These are phyloP conservation scores for Cheilosia vulpina DNA, from an alignment of 2,888 invertebrate genomes.

Conservation along the genomic window DNA sequence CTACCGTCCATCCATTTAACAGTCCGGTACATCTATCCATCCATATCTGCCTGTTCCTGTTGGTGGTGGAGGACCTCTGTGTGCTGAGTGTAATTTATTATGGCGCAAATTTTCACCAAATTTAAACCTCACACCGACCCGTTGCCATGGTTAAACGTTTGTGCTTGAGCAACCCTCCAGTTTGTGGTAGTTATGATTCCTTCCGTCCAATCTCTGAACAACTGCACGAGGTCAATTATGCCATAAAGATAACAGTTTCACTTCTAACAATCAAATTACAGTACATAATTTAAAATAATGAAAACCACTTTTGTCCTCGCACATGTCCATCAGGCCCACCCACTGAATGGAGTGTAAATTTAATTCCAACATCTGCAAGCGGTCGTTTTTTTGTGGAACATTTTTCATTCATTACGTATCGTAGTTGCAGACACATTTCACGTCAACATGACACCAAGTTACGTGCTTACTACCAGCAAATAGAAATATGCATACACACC, in stretches of 20 bases:
- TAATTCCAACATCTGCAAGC: conserved; percentile 38
- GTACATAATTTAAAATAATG: conserved; percentile 28
- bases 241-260: conserved; percentile 5
- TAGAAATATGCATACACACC: conserved; percentile 9
- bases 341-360: conserved; percentile 41
- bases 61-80: conserved; percentile 43
- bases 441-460: conserved; percentile 58
- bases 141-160: not conserved
- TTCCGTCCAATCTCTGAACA: not conserved
- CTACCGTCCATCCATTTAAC: conserved; percentile 34
- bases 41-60: conserved; percentile 51
- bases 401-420: conserved; percentile 31
- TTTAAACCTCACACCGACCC: not conserved
- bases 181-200: conserved; percentile 33
- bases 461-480: conserved; percentile 54
- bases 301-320: not conserved
- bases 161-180: conserved; percentile 28
- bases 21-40: conserved; percentile 39
- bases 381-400: conserved; percentile 7
- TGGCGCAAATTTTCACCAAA: conserved; percentile 31
- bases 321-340: conserved; percentile 1
- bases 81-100: conserved; percentile 60
- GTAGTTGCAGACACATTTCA: conserved; percentile 55
- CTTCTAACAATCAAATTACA: conserved; percentile 35
- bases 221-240: conserved; percentile 5